Percentiles rank a stretch among this genome's conserved stretches.
phyloP scores from a whole-genome alignment of 2,113 vertebrate species.

The Ifrita kowaldi region DNA sequence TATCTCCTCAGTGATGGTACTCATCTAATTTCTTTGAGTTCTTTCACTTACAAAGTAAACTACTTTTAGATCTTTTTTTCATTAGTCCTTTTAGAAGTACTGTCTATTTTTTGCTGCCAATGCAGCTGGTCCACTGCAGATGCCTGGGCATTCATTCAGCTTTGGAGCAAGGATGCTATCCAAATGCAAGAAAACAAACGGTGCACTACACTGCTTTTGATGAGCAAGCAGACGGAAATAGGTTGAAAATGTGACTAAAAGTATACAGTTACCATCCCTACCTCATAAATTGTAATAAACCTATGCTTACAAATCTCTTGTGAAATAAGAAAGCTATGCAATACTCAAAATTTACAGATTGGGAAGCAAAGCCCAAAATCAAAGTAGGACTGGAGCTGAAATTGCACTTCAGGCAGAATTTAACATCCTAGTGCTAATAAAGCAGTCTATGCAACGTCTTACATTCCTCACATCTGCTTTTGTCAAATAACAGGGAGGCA shows the following conservation, averaged over 20 bases:
- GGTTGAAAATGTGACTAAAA: neutral
- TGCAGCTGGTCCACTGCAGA: constrained; percentile 22
- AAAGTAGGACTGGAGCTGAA: neutral
- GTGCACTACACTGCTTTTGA: neutral
- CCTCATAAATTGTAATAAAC: neutral
- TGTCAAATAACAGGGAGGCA: neutral
- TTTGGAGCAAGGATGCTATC: neutral
- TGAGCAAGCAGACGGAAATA: neutral
- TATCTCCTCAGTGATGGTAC: neutral
- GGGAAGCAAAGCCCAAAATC: neutral
- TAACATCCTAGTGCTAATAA: neutral
- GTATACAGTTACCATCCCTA: neutral
- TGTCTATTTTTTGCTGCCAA: neutral
- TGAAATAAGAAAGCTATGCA: neutral
- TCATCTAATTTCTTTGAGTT: neutral
- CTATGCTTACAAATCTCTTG: neutral
- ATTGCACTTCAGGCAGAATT: neutral
- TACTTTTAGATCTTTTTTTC: neutral
- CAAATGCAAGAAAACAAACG: neutral
- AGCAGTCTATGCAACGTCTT: neutral
- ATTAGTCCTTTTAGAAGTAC: neutral
- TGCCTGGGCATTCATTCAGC: neutral
- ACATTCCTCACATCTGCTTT: neutral
- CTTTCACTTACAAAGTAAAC: neutral
- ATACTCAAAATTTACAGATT: neutral